A percentile compares a stretch with the other conserved stretches of the same genome.
Conservation (phyloP, 2,797 vertebrate species). For the Tokudaia tokunoshimensis region DNA sequence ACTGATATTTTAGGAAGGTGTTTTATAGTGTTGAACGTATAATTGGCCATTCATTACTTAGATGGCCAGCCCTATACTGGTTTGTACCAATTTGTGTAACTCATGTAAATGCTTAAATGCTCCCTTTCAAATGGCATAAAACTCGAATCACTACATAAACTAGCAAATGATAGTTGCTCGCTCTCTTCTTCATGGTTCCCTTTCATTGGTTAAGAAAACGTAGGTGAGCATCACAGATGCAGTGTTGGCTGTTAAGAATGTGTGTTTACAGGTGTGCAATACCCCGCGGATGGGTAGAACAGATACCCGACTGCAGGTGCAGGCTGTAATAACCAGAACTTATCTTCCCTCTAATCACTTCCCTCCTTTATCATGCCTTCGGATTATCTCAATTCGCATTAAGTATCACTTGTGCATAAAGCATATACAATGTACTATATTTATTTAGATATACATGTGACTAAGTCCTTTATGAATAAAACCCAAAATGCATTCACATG, state of each 20-base stretch:
- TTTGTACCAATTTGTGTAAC: constrained; percentile 66
- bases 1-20: constrained; percentile 69
- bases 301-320: constrained; percentile 83
- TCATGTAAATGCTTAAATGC: constrained; percentile 66
- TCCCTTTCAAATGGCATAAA: constrained; percentile 76
- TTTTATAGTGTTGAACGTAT: constrained; percentile 65
- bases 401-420: constrained; percentile 80
- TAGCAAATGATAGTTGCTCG: constrained; percentile 74
- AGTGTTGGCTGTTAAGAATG: constrained; percentile 81
- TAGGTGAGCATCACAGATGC: constrained; percentile 74
- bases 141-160: constrained; percentile 67
- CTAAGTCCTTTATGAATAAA: constrained; percentile 81
- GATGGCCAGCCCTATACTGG: constrained; percentile 55
- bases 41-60: constrained; percentile 77
- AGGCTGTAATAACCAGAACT: constrained; percentile 81
- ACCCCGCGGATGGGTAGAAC: constrained; percentile 73
- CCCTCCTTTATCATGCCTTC: constrained; percentile 83
- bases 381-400: constrained; percentile 79
- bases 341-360: constrained; percentile 83
- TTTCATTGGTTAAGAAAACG: constrained; percentile 70
- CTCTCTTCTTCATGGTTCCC: constrained; percentile 56
- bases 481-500: constrained; percentile 78
- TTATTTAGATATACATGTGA: constrained; percentile 71
- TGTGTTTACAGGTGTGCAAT: constrained; percentile 82
- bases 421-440: constrained; percentile 78